These are phyloP conservation scores for Stomatorhinus walkeri DNA, from an alignment of 2,797 vertebrate genomes.

Conservation along the genomic window DNA sequence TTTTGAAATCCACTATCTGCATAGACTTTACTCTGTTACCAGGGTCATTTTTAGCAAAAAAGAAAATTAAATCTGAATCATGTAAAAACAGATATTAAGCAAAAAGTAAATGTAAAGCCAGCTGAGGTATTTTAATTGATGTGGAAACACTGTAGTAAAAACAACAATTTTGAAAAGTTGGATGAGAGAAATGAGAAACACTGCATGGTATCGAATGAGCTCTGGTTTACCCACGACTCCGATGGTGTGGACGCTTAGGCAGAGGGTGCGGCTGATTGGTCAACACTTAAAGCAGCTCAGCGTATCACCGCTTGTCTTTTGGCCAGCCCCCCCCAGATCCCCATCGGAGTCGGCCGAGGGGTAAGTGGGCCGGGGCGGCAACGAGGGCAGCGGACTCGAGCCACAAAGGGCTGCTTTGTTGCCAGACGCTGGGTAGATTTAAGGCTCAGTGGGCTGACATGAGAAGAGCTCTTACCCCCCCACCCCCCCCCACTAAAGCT, in stretches of 20 bases:
- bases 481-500: slow-evolving; percentile 37
- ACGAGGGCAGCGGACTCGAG: slow-evolving; percentile 55
- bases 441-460: slow-evolving; percentile 35
- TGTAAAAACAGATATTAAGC: neutral
- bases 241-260: neutral
- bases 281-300: neutral
- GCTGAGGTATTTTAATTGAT: neutral
- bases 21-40: neutral
- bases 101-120: neutral
- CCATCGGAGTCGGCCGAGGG: neutral
- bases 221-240: neutral
- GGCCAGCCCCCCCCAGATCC: neutral
- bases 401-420: slow-evolving; percentile 57
- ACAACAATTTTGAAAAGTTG: neutral
- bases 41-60: neutral
- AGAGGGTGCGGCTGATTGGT: neutral
- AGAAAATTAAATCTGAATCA: neutral
- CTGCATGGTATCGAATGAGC: neutral
- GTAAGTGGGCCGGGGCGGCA: slow-evolving; percentile 32
- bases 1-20: neutral
- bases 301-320: neutral
- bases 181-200: neutral
- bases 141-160: neutral
- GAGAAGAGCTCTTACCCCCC: slow-evolving; percentile 25
- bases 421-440: slow-evolving; percentile 17